Base-by-base conservation (phyloP, 2,113 vertebrate genomes). In the Ophiodon elongatus region DNA sequence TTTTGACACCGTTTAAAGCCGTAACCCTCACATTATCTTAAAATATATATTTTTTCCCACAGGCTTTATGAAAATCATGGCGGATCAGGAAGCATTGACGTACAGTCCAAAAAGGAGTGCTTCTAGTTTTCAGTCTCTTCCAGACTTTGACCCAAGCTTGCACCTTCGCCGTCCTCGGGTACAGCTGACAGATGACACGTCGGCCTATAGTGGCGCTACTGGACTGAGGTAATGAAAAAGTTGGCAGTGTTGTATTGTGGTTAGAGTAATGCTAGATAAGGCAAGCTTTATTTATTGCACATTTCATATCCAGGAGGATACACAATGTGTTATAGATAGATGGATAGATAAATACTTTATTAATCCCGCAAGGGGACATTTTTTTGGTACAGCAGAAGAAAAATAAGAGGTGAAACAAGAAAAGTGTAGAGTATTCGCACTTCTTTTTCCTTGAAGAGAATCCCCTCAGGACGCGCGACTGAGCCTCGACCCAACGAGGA, bases 11-110 rank as follows among this genome's bases (percentile, higher is more conserved):
- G n/a, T 74, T 57, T 19, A 13, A 57, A 25, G 31, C 23, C 39
- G 39, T 2, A 68, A 25, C 19, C 27, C 4, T 70, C n/a, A 33
- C 1, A 25, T 19, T 29, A 15, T 67, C 7, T 37, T 43, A 1
- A 43, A 29, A 45, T 69, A 13, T 27, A 25, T 23, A 60, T 2
- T 4, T 75, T 71, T 68, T 75, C 31, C 15, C 17, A 21, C 60
- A 89, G 86, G 69, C 70, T 54, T 15, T 27, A 52, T 59, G 25
- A 57, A 35, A 72, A 79, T 13, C 72, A 93, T 92, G 89, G 80
- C 31, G 1, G 60, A 63, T 54, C 11, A 41, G 11, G 29, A 63
- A 4, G 1, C 6, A 14, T 54, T 37, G 13, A 74, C 73, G 43
- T 35, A 2, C 56, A 60, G 15, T 35, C 39, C 27, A 6, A 85